Evolutionary conservation across 2,797 vertebrate genomes (phyloP).

Genomic region (Anisognathus igniventris): DNA sequence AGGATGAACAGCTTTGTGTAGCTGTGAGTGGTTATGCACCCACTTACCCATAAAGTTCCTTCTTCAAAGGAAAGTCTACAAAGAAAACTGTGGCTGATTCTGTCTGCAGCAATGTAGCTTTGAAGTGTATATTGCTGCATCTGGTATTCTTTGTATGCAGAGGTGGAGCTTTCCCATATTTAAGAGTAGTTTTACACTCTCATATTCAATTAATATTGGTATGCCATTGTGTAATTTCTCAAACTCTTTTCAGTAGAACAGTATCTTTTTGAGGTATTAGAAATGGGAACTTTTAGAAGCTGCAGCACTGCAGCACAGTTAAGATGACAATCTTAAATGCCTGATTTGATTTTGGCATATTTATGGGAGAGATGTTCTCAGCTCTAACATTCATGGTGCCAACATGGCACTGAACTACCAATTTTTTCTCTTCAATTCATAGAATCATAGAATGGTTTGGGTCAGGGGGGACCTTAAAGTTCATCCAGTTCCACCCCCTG

Average conservation of each 20-base stretch:
- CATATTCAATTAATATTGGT: neutral
- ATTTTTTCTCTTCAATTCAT: neutral
- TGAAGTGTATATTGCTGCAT: neutral
- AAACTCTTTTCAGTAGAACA: neutral
- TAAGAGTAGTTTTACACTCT: neutral
- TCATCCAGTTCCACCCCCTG: neutral
- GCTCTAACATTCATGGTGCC: neutral
- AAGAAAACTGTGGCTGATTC: neutral
- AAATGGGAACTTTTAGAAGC: neutral
- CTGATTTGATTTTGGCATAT: neutral
- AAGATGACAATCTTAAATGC: neutral
- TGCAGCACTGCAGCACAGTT: neutral
- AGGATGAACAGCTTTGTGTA: neutral
- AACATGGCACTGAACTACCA: neutral
- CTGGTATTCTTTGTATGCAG: neutral
- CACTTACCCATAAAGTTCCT: neutral
- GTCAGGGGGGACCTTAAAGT: neutral
- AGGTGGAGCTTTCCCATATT: neutral
- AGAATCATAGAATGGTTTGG: neutral
- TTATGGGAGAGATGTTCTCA: neutral
- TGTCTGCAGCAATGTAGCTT: neutral
- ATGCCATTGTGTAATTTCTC: neutral
- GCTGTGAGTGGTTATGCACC: neutral
- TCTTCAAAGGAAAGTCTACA: conserved; percentile 1
- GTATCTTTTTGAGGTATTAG: neutral